Conservation (phyloP, 2,797 vertebrate genomes). For the Notoglanidium macrostoma region DNA sequence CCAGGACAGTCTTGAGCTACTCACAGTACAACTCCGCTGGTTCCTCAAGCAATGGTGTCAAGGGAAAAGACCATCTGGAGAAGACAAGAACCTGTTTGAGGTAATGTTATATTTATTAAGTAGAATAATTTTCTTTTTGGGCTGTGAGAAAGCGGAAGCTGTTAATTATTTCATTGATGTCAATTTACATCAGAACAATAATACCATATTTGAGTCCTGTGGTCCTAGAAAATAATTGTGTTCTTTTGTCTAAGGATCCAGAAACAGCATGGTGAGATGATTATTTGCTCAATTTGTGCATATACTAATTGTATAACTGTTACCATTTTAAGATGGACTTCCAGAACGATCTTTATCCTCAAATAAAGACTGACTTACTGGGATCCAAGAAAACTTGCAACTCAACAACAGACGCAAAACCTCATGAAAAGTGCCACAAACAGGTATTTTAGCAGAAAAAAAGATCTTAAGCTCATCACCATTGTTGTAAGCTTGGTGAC, state of each 20-base stretch:
- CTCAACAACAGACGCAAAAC: conserved; percentile 4
- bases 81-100: conserved; percentile 82
- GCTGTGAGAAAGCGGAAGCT: neutral
- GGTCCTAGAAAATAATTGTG: neutral
- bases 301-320: neutral
- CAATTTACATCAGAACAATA: neutral
- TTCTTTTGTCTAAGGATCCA: neutral
- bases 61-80: conserved; percentile 75
- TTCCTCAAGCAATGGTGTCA: conserved; percentile 88
- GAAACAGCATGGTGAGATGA: neutral
- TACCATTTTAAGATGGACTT: conserved; percentile 73
- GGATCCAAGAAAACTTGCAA: conserved; percentile 70
- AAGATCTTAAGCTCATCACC: neutral
- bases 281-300: neutral
- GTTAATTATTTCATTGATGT: neutral
- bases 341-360: conserved; percentile 79
- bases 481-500: neutral
- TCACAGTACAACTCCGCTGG: conserved; percentile 89
- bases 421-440: neutral
- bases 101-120: conserved; percentile 64
- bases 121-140: neutral
- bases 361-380: conserved; percentile 80
- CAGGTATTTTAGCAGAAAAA: conserved; percentile 13
- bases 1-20: conserved; percentile 81
- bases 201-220: neutral